Percentiles rank a stretch among this genome's conserved stretches.
Conservation (phyloP, 2,113 vertebrate species). For the Aphelocoma coerulescens region DNA sequence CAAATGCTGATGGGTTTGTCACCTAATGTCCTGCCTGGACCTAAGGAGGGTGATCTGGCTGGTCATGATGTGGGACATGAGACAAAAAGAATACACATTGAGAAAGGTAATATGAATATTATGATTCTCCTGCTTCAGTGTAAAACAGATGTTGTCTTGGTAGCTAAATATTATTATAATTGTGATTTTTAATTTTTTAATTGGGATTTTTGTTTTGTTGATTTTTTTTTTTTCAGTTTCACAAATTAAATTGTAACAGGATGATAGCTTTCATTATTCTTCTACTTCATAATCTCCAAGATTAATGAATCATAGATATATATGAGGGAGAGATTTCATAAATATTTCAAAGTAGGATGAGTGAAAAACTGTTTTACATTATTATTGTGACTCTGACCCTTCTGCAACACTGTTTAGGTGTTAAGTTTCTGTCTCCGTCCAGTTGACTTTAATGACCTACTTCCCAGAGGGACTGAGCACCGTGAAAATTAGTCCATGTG, state of each 20-base stretch:
- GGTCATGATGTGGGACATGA: slow-evolving; percentile 93
- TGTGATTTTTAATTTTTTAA: not conserved
- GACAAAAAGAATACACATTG: slow-evolving; percentile 90
- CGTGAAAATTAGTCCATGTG: slow-evolving; percentile 53
- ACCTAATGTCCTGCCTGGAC: slow-evolving; percentile 91
- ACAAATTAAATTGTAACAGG: not conserved
- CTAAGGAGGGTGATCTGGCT: slow-evolving; percentile 96
- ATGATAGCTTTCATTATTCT: not conserved
- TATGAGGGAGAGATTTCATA: not conserved
- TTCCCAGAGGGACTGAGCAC: slow-evolving; percentile 49
- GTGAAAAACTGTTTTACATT: slow-evolving; percentile 6
- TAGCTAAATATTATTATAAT: not conserved
- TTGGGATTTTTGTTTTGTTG: not conserved
- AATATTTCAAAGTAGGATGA: not conserved
- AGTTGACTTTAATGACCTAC: slow-evolving; percentile 58
- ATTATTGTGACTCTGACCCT: not conserved
- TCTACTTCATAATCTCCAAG: not conserved
- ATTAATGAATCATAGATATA: not conserved
- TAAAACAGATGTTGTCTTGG: not conserved
- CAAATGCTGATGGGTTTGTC: slow-evolving; percentile 95
- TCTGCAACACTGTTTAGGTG: not conserved
- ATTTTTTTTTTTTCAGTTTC: not conserved
- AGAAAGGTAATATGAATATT: slow-evolving; percentile 85
- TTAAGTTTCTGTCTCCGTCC: slow-evolving; percentile 46
- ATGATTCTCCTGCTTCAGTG: not conserved